Conservation (phyloP, 2,888 invertebrate species). For the Glyphotaelius pellucidus region DNA sequence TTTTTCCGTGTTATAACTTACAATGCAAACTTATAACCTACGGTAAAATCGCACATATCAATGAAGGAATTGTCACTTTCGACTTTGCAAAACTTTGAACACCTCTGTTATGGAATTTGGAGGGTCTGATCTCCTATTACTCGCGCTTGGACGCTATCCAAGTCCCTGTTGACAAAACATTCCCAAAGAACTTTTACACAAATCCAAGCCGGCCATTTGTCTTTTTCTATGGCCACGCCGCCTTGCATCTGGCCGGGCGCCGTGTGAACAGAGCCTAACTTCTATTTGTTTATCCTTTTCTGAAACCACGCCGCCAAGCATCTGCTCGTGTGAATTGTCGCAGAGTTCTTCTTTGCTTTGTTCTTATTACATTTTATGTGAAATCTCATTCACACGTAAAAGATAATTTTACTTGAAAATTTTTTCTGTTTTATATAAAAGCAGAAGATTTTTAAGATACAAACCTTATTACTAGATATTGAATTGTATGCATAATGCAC, state of each 20-base stretch:
- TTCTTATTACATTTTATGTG: background rate
- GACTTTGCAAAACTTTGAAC: background rate
- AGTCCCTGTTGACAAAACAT: conserved; percentile 38
- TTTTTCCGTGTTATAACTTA: no score
- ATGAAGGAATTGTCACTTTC: background rate
- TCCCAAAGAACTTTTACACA: conserved; percentile 24
- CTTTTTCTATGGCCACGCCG: background rate
- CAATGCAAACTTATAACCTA: no score
- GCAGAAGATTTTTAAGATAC: background rate
- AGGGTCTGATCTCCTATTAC: background rate
- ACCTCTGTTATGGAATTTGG: background rate
- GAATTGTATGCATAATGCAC: background rate
- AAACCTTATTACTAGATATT: background rate
- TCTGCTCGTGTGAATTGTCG: background rate
- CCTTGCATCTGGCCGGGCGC: background rate
- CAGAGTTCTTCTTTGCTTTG: background rate
- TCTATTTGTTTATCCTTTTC: background rate
- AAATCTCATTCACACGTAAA: background rate
- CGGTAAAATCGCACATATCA: background rate
- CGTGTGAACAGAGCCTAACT: background rate
- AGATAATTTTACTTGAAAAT: background rate
- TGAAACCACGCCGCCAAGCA: background rate
- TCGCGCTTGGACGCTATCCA: conserved; percentile 3
- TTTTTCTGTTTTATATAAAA: background rate
- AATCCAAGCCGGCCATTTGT: conserved; percentile 6